phyloP scores from a whole-genome alignment of 2,797 vertebrate species.

The Rhinophrynus dorsalis region DNA sequence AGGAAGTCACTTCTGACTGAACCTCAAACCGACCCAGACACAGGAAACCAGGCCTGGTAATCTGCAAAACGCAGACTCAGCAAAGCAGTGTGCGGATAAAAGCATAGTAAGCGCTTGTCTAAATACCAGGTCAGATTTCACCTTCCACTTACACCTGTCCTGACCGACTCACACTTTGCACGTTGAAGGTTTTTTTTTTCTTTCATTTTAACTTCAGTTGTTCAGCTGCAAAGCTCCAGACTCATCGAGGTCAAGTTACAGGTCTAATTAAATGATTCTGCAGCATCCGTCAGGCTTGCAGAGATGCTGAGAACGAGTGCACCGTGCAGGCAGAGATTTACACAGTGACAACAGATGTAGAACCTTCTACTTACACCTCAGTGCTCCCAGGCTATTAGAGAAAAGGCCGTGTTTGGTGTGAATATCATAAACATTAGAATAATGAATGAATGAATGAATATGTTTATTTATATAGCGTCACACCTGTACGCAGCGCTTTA shows the following conservation, averaged over 20 bases:
- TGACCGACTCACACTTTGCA: neutral
- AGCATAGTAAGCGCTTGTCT: conserved; percentile 22
- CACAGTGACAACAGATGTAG: no score
- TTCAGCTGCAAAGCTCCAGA: neutral
- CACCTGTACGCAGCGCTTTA: no score
- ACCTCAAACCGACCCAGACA: conserved; percentile 73
- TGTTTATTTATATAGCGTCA: no score
- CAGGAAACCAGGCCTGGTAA: conserved; percentile 73
- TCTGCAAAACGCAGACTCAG: conserved; percentile 51
- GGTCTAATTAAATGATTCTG: neutral
- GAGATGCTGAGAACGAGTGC: neutral
- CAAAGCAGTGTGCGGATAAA: neutral
- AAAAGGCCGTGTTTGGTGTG: no score
- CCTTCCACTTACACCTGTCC: conserved; percentile 36
- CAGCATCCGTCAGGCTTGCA: neutral
- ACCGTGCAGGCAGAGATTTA: no score
- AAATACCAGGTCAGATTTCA: conserved; percentile 25
- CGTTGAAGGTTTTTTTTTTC: no score
- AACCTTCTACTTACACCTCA: no score
- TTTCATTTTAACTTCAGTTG: conserved; percentile 8
- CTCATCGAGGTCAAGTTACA: neutral
- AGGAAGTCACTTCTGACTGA: conserved; percentile 67
- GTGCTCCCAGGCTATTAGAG: no score
- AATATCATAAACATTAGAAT: no score
- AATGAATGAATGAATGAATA: no score